Evolutionary conservation across 1,140 invertebrate genomes (phyloP).

Genomic region (Pollicipes pollicipes): DNA sequence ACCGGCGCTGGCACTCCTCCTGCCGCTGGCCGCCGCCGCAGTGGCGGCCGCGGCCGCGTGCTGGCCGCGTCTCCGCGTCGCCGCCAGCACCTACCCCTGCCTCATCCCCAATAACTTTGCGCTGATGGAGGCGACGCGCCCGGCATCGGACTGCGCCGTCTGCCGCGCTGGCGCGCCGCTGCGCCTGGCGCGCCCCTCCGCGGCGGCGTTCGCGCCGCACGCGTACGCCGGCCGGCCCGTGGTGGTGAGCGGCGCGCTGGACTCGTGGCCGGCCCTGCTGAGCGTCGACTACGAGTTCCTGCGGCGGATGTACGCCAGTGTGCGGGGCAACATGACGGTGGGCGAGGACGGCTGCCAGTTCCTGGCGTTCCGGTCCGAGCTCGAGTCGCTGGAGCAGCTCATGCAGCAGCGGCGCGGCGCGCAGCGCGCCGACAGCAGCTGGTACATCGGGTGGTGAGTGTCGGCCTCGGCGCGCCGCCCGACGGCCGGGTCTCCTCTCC

Average conservation of each 20-base stretch:
- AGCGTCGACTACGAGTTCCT: slow-evolving; percentile 30
- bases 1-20: too few relatives aligned
- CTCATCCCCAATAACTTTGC: slow-evolving; percentile 62
- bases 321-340: slow-evolving; percentile 15
- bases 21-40: too few relatives aligned
- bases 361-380: slow-evolving; percentile 33
- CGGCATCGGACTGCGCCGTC: slow-evolving; percentile 58
- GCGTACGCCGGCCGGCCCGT: slow-evolving; percentile 65
- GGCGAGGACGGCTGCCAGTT: slow-evolving; percentile 31
- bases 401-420: slow-evolving; percentile 26
- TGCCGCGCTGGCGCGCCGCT: slow-evolving; percentile 38
- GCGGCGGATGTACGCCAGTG: slow-evolving; percentile 25
- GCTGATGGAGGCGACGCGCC: slow-evolving; percentile 63
- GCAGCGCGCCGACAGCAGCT: slow-evolving; percentile 25
- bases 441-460: slow-evolving; percentile 38
- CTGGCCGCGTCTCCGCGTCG: too few relatives aligned
- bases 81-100: slow-evolving; percentile 28
- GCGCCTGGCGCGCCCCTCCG: slow-evolving; percentile 43
- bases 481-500: not conserved
- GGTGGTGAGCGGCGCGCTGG: slow-evolving; percentile 52
- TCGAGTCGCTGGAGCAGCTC: slow-evolving; percentile 27
- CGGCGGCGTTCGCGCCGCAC: slow-evolving; percentile 39
- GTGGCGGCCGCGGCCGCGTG: too few relatives aligned
- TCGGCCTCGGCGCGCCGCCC: not conserved
- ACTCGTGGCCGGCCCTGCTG: slow-evolving; percentile 27